phyloP scores from a whole-genome alignment of 1,140 invertebrate species.

The Gryllus bimaculatus region DNA sequence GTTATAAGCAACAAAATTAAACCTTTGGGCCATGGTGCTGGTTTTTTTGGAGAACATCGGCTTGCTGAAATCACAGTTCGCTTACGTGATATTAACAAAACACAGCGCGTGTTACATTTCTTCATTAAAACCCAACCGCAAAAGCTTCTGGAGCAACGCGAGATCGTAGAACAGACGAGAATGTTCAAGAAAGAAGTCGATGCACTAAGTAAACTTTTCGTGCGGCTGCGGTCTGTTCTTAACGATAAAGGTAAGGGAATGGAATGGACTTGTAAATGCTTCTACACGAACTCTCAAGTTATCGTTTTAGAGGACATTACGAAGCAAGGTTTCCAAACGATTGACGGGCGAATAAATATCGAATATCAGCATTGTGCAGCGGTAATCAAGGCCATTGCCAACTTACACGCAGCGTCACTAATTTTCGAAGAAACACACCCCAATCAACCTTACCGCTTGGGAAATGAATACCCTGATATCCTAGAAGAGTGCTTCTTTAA shows the following conservation, averaged over 20 bases:
- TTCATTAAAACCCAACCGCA: slow-evolving; percentile 16
- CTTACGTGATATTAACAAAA: neutral
- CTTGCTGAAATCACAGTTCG: neutral
- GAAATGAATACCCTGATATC: slow-evolving; percentile 9
- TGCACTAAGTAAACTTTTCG: slow-evolving; percentile 10
- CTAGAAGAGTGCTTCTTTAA: slow-evolving; percentile 14
- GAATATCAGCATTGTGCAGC: slow-evolving; percentile 12
- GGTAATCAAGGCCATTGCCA: slow-evolving; percentile 12
- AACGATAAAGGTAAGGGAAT: slow-evolving; percentile 5
- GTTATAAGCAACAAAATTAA: too few species aligned
- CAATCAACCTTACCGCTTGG: neutral
- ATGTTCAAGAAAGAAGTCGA: slow-evolving; percentile 16
- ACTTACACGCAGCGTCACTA: slow-evolving; percentile 15
- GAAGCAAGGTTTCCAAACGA: slow-evolving; percentile 10
- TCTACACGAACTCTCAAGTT: slow-evolving; percentile 6
- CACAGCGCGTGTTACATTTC: slow-evolving; percentile 9
- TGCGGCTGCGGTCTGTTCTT: neutral
- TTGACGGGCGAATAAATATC: slow-evolving; percentile 2
- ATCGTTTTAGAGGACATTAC: slow-evolving; percentile 14
- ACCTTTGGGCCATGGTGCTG: neutral
- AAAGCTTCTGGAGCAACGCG: neutral
- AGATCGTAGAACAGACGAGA: slow-evolving; percentile 11
- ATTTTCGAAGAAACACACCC: slow-evolving; percentile 16
- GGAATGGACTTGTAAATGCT: slow-evolving; percentile 14
- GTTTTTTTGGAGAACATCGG: neutral